Base-by-base conservation (phyloP, 2,888 invertebrate species). In the Drymonia ruficornis region DNA sequence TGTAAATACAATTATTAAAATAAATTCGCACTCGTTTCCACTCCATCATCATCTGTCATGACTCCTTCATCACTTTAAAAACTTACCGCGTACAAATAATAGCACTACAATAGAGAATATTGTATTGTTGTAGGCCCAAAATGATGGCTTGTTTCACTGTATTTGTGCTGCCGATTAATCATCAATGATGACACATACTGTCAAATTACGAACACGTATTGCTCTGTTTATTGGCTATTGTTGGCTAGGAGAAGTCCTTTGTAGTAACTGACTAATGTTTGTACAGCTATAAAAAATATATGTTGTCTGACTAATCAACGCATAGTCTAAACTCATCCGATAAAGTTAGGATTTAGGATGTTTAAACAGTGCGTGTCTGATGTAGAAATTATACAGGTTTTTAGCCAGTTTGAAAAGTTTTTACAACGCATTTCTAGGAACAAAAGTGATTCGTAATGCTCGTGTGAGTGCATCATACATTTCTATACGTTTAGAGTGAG, bases 151-250 rank as follows among this genome's bases (percentile, higher is more conserved):
- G 54, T 50, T 55, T 56, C 54, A 31, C 67, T 61, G 51, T 59
- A 50, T 34, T 34, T 38, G 63, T 49, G 18, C 50, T 31, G 29
- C 40, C 47, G 55, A 64, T 68, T 64, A 64, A 70, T 68, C 49
- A 55, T 45, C 46, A 29, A 31, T 38, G 16, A 49, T 56, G 61
- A 69, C 67, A 63, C 61, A 56, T 52, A 47, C 1, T 29, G 7
- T 23, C 16, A 11, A 46, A 44, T 23, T 44, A 23, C n/a, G n/a
- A 44, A 23, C 44, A 46, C 47, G 53, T 48, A 63, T 61, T 54
- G 53, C 55, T 62, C 29, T 52, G 52, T 55, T 61, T 67, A 67
- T 61, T 49, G 59, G 46, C 67, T 59, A 66, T 67, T 66, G 67
- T 69, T 63, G 49, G 44, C 12, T 34, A 36, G 28, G 49, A 50